phyloP scores from a whole-genome alignment of 2,888 invertebrate species.

The Erpobdella octoculata region DNA sequence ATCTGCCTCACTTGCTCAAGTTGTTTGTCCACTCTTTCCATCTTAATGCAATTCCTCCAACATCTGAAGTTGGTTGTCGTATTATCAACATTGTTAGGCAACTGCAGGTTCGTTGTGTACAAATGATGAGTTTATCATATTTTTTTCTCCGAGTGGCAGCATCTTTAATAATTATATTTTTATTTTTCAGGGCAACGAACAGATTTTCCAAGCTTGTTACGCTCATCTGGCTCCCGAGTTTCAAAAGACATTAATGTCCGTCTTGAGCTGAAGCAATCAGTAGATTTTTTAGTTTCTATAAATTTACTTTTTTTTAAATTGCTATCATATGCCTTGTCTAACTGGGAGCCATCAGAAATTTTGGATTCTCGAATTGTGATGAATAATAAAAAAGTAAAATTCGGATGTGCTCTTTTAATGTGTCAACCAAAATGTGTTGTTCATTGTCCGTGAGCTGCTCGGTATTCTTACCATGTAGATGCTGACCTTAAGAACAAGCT shows the following conservation, averaged over 20 bases:
- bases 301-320: no score
- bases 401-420: no score
- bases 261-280: conserved; percentile 28
- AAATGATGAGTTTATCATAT: not conserved
- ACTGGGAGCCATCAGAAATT: no score
- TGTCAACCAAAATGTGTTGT: no score
- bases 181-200: conserved; percentile 63
- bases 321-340: no score
- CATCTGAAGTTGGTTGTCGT: conserved; percentile 66
- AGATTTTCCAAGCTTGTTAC: conserved; percentile 72
- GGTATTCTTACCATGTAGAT: no score
- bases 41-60: conserved; percentile 70
- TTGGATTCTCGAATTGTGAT: no score
- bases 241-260: conserved; percentile 64
- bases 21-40: conserved; percentile 84
- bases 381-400: no score
- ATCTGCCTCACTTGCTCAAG: conserved; percentile 76
- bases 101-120: conserved; percentile 62
- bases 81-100: conserved; percentile 77
- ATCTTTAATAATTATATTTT: not conserved
- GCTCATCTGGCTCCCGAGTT: conserved; percentile 69
- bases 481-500: no score
- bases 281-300: no score
- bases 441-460: no score
- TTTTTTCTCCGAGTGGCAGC: not conserved